Percentiles rank a stretch among this genome's conserved stretches.
phyloP scores from a whole-genome alignment of 2,888 invertebrate species.

The Alviniconcha strummeri region DNA sequence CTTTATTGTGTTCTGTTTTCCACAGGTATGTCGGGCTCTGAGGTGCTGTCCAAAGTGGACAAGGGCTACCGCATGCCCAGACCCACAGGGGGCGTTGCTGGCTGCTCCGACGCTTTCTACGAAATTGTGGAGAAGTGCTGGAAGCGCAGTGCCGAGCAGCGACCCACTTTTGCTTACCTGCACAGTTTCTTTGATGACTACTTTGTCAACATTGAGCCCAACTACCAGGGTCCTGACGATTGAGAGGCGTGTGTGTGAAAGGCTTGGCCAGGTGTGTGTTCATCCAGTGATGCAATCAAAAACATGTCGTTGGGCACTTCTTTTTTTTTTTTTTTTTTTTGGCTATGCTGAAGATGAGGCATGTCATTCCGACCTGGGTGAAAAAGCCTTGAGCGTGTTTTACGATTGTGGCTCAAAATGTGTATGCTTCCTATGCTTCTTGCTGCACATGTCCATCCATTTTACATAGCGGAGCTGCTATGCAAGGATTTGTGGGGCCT shows the following conservation, averaged over 20 bases:
- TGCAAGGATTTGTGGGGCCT: no score
- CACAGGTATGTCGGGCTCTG: constrained; percentile 60
- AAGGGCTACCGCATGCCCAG: constrained; percentile 98
- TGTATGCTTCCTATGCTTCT: no score
- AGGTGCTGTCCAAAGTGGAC: constrained; percentile 76
- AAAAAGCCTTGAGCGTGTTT: no score
- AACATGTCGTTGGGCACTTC: no score
- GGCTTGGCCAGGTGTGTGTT: not conserved
- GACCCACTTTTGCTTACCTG: constrained; percentile 96
- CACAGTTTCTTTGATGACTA: constrained; percentile 72
- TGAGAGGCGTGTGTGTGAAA: not conserved
- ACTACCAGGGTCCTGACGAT: constrained; percentile 44
- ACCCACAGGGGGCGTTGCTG: constrained; percentile 76
- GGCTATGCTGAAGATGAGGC: no score
- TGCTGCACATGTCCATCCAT: no score
- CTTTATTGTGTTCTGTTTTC: no score
- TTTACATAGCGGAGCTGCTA: no score
- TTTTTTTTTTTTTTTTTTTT: no score
- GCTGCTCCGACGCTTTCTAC: constrained; percentile 94
- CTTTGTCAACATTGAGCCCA: constrained; percentile 78
- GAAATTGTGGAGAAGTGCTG: constrained; percentile 96
- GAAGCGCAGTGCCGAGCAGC: constrained; percentile 91
- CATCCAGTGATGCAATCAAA: no score
- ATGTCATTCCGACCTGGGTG: no score
- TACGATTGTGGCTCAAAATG: no score